These are phyloP conservation scores for Odontophorus gujanensis DNA, from an alignment of 2,113 vertebrate genomes.

Conservation along the genomic window DNA sequence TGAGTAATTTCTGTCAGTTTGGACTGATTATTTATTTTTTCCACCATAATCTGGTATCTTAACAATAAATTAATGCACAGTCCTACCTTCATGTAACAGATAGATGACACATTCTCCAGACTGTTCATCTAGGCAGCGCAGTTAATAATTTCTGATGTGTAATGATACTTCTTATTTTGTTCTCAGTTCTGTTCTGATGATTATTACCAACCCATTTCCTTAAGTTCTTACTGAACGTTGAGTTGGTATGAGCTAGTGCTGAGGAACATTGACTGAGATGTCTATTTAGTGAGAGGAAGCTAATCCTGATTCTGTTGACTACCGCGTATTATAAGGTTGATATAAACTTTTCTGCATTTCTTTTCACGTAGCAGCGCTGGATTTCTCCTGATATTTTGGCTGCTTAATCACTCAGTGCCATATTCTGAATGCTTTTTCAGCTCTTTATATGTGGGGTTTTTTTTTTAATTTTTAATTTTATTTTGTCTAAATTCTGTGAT, in stretches of 20 bases:
- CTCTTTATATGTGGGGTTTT: not conserved
- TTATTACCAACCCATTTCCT: not conserved
- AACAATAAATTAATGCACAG: not conserved
- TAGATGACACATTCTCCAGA: not conserved
- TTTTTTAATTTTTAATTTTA: not conserved
- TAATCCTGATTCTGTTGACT: not conserved
- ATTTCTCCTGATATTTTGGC: not conserved
- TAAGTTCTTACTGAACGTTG: not conserved
- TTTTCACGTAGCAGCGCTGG: not conserved
- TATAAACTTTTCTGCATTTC: not conserved
- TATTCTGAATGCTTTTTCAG: not conserved
- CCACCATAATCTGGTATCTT: not conserved
- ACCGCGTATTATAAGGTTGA: not conserved
- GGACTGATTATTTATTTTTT: conserved; percentile 11
- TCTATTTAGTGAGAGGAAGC: not conserved
- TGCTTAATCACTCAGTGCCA: not conserved
- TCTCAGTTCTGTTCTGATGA: not conserved
- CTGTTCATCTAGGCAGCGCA: not conserved
- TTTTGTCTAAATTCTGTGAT: not conserved
- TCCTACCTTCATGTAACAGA: not conserved
- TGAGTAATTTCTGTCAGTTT: not conserved
- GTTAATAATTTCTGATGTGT: not conserved
- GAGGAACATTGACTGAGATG: not conserved
- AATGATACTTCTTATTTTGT: not conserved
- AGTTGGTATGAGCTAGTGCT: not conserved